phyloP scores from a whole-genome alignment of 1,140 invertebrate species.

The Maniola jurtina region DNA sequence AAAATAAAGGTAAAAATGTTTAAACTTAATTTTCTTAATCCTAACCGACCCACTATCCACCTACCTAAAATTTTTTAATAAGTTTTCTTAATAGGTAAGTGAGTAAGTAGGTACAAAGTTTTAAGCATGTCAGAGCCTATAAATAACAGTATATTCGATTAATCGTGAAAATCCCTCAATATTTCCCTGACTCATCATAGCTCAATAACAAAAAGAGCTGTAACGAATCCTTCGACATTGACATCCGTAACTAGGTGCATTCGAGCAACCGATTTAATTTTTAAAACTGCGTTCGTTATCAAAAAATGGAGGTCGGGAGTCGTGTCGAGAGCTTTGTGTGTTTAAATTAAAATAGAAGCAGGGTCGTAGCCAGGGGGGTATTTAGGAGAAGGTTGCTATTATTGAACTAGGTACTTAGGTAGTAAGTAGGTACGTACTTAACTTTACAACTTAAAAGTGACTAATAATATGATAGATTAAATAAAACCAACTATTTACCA shows the following conservation, averaged over 20 bases:
- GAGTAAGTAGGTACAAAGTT: neutral
- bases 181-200: constrained; percentile 29
- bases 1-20: too few relatives aligned
- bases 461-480: too few relatives aligned
- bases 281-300: constrained; percentile 59
- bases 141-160: constrained; percentile 25
- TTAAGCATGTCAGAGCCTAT: neutral
- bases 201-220: constrained; percentile 33
- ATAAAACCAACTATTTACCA: too few relatives aligned
- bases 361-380: constrained; percentile 4
- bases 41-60: too few relatives aligned
- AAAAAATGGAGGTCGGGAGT: constrained; percentile 59
- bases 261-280: constrained; percentile 55
- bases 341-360: constrained; percentile 68
- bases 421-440: too few relatives aligned
- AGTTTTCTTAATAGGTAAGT: too few relatives aligned
- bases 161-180: constrained; percentile 21
- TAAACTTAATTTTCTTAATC: too few relatives aligned
- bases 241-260: constrained; percentile 64
- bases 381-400: too few relatives aligned
- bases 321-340: constrained; percentile 68
- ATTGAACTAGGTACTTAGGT: too few relatives aligned
- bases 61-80: too few relatives aligned
- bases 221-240: constrained; percentile 53
- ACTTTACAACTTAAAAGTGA: too few relatives aligned